Percentiles rank a stretch among this genome's conserved stretches.
These are phyloP conservation scores for Caenorhabditis macrosperma DNA, from an alignment of 2,888 invertebrate genomes.

Conservation along the genomic window DNA sequence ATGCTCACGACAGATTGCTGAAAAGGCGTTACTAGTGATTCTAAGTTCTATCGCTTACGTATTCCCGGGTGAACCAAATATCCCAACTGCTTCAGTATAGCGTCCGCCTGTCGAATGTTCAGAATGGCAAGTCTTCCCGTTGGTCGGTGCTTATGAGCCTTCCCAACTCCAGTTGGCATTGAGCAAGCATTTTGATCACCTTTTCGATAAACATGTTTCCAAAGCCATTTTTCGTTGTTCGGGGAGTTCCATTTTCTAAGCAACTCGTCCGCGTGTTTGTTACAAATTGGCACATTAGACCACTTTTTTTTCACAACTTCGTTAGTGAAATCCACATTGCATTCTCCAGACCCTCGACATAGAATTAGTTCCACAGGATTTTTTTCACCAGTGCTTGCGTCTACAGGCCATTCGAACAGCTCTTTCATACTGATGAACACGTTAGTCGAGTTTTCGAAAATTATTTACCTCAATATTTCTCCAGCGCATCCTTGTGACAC, in stretches of 20 bases:
- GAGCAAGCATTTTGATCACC: not conserved
- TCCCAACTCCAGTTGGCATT: not conserved
- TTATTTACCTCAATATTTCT: too few species aligned
- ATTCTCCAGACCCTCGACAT: not conserved
- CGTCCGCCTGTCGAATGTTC: not conserved
- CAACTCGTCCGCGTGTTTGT: not conserved
- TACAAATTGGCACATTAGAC: not conserved
- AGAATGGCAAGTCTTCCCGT: not conserved
- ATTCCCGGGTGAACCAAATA: conserved; percentile 6
- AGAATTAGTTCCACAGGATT: not conserved
- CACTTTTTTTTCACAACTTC: not conserved
- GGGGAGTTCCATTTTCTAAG: not conserved
- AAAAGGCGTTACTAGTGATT: too few species aligned
- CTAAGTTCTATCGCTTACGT: not conserved
- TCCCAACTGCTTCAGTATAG: not conserved
- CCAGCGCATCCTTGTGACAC: not conserved
- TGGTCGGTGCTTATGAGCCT: not conserved
- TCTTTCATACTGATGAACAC: too few species aligned
- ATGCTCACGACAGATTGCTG: not conserved
- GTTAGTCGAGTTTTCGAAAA: too few species aligned
- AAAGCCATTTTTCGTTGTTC: too few species aligned
- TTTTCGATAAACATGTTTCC: not conserved
- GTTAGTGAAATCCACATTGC: too few species aligned
- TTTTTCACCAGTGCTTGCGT: not conserved
- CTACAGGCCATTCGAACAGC: too few species aligned